Base-by-base conservation (phyloP, 2,113 vertebrate genomes). In the Cacatua alba region DNA sequence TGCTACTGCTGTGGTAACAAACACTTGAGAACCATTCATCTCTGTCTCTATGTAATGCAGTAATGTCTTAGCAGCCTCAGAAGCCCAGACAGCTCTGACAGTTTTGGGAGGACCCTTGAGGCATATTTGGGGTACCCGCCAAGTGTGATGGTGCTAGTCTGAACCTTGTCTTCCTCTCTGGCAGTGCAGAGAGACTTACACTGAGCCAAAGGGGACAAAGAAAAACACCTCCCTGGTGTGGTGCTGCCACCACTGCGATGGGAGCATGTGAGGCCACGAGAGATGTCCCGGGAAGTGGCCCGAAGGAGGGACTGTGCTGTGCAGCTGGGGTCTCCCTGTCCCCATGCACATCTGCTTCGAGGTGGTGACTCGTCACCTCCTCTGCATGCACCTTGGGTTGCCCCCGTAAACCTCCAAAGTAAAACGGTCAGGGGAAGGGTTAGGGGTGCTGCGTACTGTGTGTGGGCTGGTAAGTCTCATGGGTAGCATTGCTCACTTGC, bases 161-260 rank as follows among this genome's bases (percentile, higher is more conserved):
- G 28, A 71, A 18, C 57, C 49, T 37, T 75, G 31, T 35, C 11
- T 35, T 48, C 17, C 24, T 41, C 37, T 78, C 49, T 88, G 76
- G 20, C 64, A 53, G 11, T 7, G 2, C 29, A 55, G 41, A 31
- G 49, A n/a, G 55, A 17, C 55, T 75, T 65, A 13, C 6, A 26
- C 13, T n/a, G 60, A 49, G 74, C 37, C 52, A 29, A 11, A 72
- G 11, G 7, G 25, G 31, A 26, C 6, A 29, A 44, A 69, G 35
- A 9, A 48, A 35, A 77, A 11, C 12, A 41, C 24, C 18, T 72
- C 4, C 23, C 23, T 0, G 1, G 13, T 41, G n/a, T 18, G 20
- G 53, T 6, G 18, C 51, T 49, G 46, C 28, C 37, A 70, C 9
- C 2, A 13, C 21, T 1, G 2, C 0, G 3, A 17, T 0, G 0